Conservation (phyloP, 2,888 invertebrate species). For the Chouioia cunea region DNA sequence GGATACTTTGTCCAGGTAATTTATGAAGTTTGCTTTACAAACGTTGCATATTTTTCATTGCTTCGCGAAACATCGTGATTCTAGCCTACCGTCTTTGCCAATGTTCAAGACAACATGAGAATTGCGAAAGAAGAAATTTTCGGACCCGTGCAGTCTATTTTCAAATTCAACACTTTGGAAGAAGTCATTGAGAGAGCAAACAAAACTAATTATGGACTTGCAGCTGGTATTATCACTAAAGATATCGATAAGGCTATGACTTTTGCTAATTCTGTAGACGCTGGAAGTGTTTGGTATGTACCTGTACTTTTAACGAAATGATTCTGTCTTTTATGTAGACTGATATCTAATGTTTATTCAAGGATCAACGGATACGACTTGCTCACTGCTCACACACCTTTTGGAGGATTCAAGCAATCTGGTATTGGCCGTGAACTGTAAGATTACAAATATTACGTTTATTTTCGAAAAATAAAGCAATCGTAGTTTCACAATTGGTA, state of each 20-base stretch:
- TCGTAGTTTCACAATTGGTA: background rate
- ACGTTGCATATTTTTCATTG: background rate
- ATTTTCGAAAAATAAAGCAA: constrained; percentile 55
- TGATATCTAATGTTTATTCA: too few species aligned
- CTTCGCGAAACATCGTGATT: constrained; percentile 1
- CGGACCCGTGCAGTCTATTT: constrained; percentile 76
- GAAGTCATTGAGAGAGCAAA: constrained; percentile 76
- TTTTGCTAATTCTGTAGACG: constrained; percentile 72
- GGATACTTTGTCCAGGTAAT: constrained; percentile 70
- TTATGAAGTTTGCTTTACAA: background rate
- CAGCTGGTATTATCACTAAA: constrained; percentile 76
- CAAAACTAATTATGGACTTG: constrained; percentile 76
- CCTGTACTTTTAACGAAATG: background rate
- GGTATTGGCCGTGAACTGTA: constrained; percentile 84
- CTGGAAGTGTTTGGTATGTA: constrained; percentile 73
- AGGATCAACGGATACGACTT: constrained; percentile 85
- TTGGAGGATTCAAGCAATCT: constrained; percentile 90
- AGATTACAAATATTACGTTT: constrained; percentile 46
- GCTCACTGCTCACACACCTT: constrained; percentile 82
- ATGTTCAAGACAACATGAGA: constrained; percentile 71
- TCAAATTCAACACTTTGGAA: constrained; percentile 74
- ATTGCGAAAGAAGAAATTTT: constrained; percentile 74
- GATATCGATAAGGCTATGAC: constrained; percentile 73
- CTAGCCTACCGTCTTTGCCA: constrained; percentile 71
- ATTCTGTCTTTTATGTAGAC: too few species aligned